Conservation (phyloP, 2,797 vertebrate species). For the Sebastes jordani region DNA sequence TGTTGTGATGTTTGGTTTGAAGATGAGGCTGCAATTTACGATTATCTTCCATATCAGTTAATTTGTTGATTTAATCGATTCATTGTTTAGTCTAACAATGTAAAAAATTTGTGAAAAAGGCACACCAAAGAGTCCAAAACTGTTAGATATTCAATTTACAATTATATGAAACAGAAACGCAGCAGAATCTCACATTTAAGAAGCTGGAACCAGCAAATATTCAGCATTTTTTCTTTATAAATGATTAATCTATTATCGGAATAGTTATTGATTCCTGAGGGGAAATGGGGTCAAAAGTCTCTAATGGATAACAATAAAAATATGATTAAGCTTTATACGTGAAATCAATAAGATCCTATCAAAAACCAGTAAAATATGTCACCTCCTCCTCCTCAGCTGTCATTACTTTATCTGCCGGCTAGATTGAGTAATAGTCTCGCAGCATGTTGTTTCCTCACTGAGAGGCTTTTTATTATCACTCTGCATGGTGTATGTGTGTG, state of each 20-base stretch:
- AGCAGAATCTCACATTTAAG: no score
- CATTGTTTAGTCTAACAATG: background rate
- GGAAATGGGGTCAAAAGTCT: background rate
- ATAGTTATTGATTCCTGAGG: background rate
- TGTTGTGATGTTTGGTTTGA: background rate
- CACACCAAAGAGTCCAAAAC: background rate
- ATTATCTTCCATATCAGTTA: background rate
- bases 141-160: background rate
- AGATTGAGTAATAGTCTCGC: background rate
- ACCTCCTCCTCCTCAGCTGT: background rate
- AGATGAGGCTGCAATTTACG: background rate
- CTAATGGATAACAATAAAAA: background rate
- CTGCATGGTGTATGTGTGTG: conserved; percentile 33
- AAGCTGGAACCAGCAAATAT: no score
- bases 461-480: background rate
- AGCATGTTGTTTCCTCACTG: background rate
- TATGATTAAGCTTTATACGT: background rate
- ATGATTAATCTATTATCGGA: background rate
- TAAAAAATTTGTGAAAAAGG: fast-evolving
- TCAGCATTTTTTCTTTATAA: background rate
- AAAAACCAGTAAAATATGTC: no score
- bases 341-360: no score
- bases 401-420: background rate
- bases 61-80: background rate
- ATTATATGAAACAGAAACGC: background rate